Conservation (phyloP, 2,797 vertebrate genomes). For the Rhinichthys osculus region DNA sequence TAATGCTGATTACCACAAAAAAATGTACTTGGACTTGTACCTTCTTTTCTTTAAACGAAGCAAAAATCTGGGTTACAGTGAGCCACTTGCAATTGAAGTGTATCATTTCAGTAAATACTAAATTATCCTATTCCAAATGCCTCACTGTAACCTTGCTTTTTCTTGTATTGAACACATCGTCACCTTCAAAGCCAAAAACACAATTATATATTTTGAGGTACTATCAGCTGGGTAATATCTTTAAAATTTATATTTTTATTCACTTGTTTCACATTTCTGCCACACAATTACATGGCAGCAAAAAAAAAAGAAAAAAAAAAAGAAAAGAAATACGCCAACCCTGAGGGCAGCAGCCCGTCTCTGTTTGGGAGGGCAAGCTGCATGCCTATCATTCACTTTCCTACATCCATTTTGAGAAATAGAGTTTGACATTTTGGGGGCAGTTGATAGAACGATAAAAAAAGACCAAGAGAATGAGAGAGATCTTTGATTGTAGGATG, state of each 20-base stretch:
- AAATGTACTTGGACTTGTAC: neutral
- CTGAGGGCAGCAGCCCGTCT: conserved; percentile 25
- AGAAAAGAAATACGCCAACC: neutral
- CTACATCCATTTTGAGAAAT: conserved; percentile 25
- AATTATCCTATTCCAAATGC: neutral
- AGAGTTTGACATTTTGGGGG: conserved; percentile 38
- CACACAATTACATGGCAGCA: neutral
- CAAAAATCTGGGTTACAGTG: neutral
- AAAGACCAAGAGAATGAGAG: conserved; percentile 5
- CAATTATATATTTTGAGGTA: neutral
- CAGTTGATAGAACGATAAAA: conserved; percentile 24
- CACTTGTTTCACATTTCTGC: neutral
- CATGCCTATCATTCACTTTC: conserved; percentile 32
- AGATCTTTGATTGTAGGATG: conserved; percentile 33
- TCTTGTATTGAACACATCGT: neutral
- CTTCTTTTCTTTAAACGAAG: neutral
- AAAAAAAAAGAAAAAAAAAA: neutral
- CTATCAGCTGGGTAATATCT: neutral
- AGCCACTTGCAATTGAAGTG: neutral
- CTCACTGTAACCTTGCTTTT: neutral
- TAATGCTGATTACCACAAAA: neutral
- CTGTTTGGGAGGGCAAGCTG: conserved; percentile 17
- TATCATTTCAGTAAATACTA: neutral
- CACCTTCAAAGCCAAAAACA: neutral
- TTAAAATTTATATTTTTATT: neutral